Conservation (phyloP, 2,888 invertebrate species). For the Ophraella communa region DNA sequence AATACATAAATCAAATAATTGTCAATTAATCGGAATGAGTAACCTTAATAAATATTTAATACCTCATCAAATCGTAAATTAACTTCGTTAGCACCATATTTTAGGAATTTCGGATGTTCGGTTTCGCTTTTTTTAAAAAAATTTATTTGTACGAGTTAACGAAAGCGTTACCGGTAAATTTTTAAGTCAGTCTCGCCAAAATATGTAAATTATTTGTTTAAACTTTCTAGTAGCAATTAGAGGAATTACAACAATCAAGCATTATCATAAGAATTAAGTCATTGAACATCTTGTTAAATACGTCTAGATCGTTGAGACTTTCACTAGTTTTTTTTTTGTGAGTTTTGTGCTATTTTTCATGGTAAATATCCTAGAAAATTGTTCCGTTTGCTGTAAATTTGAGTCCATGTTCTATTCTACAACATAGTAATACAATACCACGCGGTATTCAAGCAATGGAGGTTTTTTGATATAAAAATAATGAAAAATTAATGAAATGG, state of each 20-base stretch:
- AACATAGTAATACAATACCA: too few species aligned
- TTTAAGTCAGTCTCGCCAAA: constrained; percentile 13
- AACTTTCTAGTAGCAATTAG: constrained; percentile 21
- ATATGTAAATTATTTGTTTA: constrained; percentile 17
- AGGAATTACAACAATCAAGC: constrained; percentile 3
- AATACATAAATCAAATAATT: background rate
- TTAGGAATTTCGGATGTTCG: background rate
- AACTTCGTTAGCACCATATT: background rate
- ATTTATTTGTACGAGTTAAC: background rate
- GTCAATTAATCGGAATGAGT: background rate
- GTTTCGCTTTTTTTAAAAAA: background rate
- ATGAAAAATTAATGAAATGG: too few species aligned
- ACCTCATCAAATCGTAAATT: background rate
- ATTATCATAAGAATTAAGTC: constrained; percentile 10
- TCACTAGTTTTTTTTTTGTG: constrained; percentile 7
- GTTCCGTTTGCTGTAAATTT: too few species aligned
- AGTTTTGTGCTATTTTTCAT: too few species aligned
- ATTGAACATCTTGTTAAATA: background rate
- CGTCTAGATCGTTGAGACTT: constrained; percentile 1
- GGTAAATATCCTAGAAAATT: too few species aligned
- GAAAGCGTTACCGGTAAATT: constrained; percentile 23
- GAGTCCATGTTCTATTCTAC: too few species aligned
- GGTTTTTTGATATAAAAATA: too few species aligned
- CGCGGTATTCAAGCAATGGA: too few species aligned
- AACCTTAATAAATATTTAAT: background rate